Conservation (phyloP, 2,888 invertebrate genomes). For the Molorchus minor region DNA sequence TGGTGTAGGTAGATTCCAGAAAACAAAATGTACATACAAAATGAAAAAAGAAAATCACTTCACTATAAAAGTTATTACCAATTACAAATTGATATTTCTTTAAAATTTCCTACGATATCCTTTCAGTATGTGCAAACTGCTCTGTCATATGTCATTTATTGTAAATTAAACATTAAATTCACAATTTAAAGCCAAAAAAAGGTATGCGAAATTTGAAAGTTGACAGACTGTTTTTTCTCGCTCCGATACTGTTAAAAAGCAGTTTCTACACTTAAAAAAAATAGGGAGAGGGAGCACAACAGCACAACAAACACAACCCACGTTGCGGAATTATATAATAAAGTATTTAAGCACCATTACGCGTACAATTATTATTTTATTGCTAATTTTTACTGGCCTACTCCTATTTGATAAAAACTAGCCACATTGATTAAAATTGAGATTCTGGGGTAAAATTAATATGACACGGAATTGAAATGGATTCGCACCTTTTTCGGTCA, state of each 20-base stretch:
- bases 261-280: not conserved
- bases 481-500: too few relatives aligned
- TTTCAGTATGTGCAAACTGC: too few relatives aligned
- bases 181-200: too few relatives aligned
- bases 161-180: too few relatives aligned
- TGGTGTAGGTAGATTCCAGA: too few relatives aligned
- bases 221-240: conserved; percentile 25
- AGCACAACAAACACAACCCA: conserved; percentile 11
- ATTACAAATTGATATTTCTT: not conserved
- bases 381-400: conserved; percentile 26
- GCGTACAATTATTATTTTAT: conserved; percentile 19
- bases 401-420: conserved; percentile 4
- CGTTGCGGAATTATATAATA: conserved; percentile 8
- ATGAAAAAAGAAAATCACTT: not conserved
- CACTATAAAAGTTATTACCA: not conserved
- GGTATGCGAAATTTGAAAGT: conserved; percentile 3
- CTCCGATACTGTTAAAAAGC: conserved; percentile 6
- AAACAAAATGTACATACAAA: not conserved
- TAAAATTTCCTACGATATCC: not conserved
- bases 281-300: not conserved
- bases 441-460: conserved; percentile 16
- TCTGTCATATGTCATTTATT: not conserved
- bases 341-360: conserved; percentile 18
- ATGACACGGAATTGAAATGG: too few relatives aligned
- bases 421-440: conserved; percentile 1